Conservation (phyloP, 2,797 vertebrate genomes). For the Pangasius mekongensis region DNA sequence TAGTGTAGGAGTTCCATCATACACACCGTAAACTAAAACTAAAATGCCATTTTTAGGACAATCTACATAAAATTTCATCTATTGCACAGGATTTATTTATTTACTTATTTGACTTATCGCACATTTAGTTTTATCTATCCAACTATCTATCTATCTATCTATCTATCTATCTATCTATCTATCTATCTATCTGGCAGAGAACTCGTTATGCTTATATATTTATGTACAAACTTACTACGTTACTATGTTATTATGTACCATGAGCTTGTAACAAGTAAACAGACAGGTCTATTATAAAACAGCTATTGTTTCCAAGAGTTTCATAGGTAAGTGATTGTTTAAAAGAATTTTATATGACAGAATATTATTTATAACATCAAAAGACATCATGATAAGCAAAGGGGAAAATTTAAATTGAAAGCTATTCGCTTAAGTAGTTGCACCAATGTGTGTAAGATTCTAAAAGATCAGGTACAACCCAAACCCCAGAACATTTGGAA, state of each 20-base stretch:
- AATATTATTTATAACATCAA: not conserved
- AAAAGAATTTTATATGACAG: not conserved
- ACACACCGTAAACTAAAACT: not conserved
- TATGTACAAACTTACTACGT: not conserved
- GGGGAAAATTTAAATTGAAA: not conserved
- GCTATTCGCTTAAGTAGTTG: not conserved
- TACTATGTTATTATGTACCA: not conserved
- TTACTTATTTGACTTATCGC: not conserved
- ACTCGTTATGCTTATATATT: not conserved
- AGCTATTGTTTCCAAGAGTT: not conserved
- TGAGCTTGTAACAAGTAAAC: not conserved
- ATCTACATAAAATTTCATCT: not conserved
- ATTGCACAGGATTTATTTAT: not conserved
- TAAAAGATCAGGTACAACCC: not conserved
- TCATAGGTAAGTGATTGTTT: not conserved
- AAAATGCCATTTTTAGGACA: not conserved
- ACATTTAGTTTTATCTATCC: not conserved
- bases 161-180: not conserved
- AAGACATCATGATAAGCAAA: not conserved
- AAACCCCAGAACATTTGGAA: not conserved
- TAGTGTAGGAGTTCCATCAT: not conserved
- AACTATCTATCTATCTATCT: conserved; percentile 4
- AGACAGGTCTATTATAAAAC: not conserved
- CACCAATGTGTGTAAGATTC: not conserved
- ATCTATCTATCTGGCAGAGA: not conserved